Evolutionary conservation across 2,113 vertebrate genomes (phyloP), one percentile per base, ranked within the genome.

Genomic region (Todiramphus chloris): DNA sequence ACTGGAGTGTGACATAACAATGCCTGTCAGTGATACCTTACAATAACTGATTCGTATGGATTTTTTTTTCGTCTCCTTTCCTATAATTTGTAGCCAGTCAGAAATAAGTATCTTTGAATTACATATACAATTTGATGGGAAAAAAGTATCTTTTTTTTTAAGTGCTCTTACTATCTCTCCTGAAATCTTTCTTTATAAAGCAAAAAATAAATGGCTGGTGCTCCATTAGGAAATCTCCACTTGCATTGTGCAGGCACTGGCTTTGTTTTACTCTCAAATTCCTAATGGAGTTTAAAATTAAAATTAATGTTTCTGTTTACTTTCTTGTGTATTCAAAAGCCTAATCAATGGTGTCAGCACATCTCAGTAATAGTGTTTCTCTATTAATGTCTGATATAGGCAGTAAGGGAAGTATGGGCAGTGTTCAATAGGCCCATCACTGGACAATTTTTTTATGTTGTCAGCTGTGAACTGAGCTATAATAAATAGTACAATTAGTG

Each of bases 251-350:
- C n/a, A 89, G 56, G 12, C 76, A 90, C 43, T 21, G 37, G 46
- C 81, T 83, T 83, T 41, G 17, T 75, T 82, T 92, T 83, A 94
- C 18, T 81, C 46, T 89, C 64, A 78, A 77, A 93, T 90, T 96
- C 77, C 87, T 89, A 90, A 91, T 84, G 87, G 83, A 75, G 28
- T 95, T 95, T 82, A 92, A 96, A 96, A 95, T 95, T 59, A 90
- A 93, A 94, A 93, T 88, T 82, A 86, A 86, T 94, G 74, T 81
- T 89, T 89, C 72, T 97, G 83, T 94, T 96, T 96, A 93, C 80
- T 91, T 92, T 92, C 55, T 35, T 41, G 25, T 78, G 53, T 89
- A 86, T 78, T 86, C 39, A 75, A 81, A 92, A 86, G 37, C 51
- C 64, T 91, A 92, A 89, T 94, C 91, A 72, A 78, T 94, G 80